Conservation (phyloP, 2,113 vertebrate species). For the Ceyx melanurus region DNA sequence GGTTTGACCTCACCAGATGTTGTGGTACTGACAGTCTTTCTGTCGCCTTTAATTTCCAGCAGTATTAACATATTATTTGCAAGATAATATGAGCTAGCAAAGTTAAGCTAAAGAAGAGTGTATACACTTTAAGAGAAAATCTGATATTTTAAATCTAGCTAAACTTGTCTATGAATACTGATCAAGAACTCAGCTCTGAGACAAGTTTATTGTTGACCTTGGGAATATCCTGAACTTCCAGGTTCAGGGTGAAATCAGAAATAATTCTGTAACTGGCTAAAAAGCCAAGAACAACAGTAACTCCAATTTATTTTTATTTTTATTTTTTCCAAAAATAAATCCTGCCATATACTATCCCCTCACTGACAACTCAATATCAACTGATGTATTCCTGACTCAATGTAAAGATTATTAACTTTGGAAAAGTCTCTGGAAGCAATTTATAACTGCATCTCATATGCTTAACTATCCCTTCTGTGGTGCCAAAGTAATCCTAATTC, state of each 20-base stretch:
- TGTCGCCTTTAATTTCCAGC: neutral
- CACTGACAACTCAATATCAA: neutral
- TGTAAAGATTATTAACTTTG: constrained; percentile 5
- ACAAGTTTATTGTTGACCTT: neutral
- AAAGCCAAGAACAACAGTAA: neutral
- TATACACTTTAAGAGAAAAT: neutral
- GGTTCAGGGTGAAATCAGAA: neutral
- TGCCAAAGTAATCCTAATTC: constrained; percentile 35
- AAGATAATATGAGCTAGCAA: neutral
- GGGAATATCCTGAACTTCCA: neutral
- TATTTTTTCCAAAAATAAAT: neutral
- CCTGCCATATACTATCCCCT: neutral
- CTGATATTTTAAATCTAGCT: neutral
- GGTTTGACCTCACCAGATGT: neutral
- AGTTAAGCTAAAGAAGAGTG: neutral
- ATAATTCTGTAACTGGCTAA: neutral
- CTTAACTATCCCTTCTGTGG: neutral
- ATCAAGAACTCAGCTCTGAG: neutral
- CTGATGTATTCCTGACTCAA: neutral
- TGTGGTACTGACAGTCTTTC: neutral
- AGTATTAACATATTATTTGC: neutral
- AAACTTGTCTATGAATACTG: neutral
- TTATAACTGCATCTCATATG: neutral
- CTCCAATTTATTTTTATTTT: neutral
- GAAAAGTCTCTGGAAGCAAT: neutral